Base-by-base conservation (phyloP, 2,113 vertebrate species). In the Petrocephalus microphthalmus region DNA sequence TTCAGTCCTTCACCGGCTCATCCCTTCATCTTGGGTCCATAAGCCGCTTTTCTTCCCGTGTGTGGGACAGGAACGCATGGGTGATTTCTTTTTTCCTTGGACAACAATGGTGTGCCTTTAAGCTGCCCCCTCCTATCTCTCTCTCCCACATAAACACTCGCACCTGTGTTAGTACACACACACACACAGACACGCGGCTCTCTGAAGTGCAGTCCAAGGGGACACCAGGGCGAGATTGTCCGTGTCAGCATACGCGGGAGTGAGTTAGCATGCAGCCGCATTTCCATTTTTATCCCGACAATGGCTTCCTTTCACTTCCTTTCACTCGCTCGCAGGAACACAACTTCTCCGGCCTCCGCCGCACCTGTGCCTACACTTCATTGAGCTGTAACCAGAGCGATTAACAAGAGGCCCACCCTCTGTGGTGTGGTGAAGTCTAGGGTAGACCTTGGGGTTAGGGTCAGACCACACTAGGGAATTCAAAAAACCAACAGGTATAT, bases 21-120 rank as follows among this genome's bases (percentile, higher is more conserved):
- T 52, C 49, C 37, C 49, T 45, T 56, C 88, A 56, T 64, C 51
- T 29, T 10, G 51, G 51, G 54, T 15, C 29, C 53, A 71, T 89
- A 78, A 84, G 45, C 82, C 20, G 54, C 57, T 85, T 88, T 88
- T 42, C 42, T 10, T 57, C 19, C 82, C 42, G n/a, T 54, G 83
- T 53, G 83, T 37, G 83, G 83, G n/a, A 85, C 51, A 51, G 15
- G 8, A 33, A 37, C 15, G 25, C 49, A 85, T 42, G 52, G 51
- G 11, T 19, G 25, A 54, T 85, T 85, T 85, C 84, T 85, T 54
- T 85, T 85, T 85, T 37, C 22, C 49, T 85, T 3, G 25, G 25
- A 85, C 84, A 85, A 54, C 84, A 85, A 52, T 85, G n/a, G 13
- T 20, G 49, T 54, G 29, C 52, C 52, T 56, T 33, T 51, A 33